Conservation (phyloP, 2,113 vertebrate genomes). For the Trinectes maculatus region DNA sequence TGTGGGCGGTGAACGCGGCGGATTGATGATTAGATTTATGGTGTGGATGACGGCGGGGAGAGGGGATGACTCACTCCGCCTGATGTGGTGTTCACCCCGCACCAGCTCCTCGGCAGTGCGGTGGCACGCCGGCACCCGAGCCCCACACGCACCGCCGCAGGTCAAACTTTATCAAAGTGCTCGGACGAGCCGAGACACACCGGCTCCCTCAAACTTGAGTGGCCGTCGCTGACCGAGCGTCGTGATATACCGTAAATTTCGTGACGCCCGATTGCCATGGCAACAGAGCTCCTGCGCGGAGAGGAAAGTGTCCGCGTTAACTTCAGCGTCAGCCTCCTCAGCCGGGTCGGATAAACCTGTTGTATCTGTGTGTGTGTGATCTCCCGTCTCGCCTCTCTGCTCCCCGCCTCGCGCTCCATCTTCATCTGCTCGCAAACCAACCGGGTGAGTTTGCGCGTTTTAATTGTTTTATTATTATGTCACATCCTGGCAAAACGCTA, state of each 20-base stretch:
- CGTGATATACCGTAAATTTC: slow-evolving; percentile 75
- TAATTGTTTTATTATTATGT: slow-evolving; percentile 1
- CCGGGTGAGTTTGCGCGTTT: slow-evolving; percentile 59
- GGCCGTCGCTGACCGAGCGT: slow-evolving; percentile 41
- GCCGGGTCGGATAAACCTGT: slow-evolving; percentile 66
- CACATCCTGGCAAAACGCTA: slow-evolving; percentile 4
- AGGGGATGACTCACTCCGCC: slow-evolving; percentile 80
- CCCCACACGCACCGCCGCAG: slow-evolving; percentile 35
- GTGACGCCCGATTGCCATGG: slow-evolving; percentile 85
- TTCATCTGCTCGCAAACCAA: slow-evolving; percentile 31
- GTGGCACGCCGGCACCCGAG: slow-evolving; percentile 59
- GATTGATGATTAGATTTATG: slow-evolving; percentile 74
- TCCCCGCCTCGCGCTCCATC: slow-evolving; percentile 41
- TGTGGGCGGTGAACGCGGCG: slow-evolving; percentile 59
- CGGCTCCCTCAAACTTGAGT: slow-evolving; percentile 22
- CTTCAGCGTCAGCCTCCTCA: slow-evolving; percentile 71
- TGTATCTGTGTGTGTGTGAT: slow-evolving; percentile 24
- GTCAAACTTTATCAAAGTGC: slow-evolving; percentile 58
- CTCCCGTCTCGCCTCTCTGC: slow-evolving; percentile 19
- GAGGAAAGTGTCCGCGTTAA: slow-evolving; percentile 67
- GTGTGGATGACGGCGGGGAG: slow-evolving; percentile 67
- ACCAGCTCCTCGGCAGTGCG: slow-evolving; percentile 75
- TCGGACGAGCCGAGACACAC: background rate
- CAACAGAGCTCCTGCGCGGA: slow-evolving; percentile 76
- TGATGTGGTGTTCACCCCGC: slow-evolving; percentile 77